Percentiles rank a stretch among this genome's conserved stretches.
Evolutionary conservation across 2,113 vertebrate species (phyloP).

Genomic region (Pterocles orientalis): DNA sequence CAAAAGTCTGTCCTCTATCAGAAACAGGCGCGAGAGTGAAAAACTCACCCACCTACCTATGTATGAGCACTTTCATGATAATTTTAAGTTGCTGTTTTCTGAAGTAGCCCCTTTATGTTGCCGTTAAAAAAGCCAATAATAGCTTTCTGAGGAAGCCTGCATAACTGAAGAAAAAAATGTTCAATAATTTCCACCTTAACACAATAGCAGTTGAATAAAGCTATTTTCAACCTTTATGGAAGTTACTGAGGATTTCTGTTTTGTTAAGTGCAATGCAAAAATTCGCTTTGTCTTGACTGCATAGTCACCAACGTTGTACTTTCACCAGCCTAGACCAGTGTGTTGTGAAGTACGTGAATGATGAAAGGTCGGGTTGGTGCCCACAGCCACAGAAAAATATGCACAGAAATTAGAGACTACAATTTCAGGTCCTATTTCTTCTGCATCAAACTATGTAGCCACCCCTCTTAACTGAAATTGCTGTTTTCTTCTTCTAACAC

Average conservation of each 20-base stretch:
- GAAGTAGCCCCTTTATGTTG: background rate
- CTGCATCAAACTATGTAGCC: background rate
- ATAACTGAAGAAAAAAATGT: background rate
- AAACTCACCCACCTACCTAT: background rate
- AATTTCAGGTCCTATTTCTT: background rate
- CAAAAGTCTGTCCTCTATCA: background rate
- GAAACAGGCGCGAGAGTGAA: background rate
- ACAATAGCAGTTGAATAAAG: background rate
- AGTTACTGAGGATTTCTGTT: background rate
- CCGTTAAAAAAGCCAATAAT: background rate
- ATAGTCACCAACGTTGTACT: background rate
- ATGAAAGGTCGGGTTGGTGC: background rate
- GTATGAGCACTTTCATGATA: background rate
- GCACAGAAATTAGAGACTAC: background rate
- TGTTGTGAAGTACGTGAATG: background rate
- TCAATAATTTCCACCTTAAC: background rate
- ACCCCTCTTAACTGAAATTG: background rate
- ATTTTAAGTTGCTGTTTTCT: background rate
- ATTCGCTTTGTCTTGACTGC: background rate
- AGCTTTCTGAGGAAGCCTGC: background rate
- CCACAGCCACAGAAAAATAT: background rate
- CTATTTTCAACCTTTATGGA: background rate
- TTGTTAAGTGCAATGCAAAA: background rate
- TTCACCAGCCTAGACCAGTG: background rate
- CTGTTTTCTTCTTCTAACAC: background rate